Evolutionary conservation across 2,797 vertebrate species (phyloP).

Genomic region (Dicrostonyx torquatus): DNA sequence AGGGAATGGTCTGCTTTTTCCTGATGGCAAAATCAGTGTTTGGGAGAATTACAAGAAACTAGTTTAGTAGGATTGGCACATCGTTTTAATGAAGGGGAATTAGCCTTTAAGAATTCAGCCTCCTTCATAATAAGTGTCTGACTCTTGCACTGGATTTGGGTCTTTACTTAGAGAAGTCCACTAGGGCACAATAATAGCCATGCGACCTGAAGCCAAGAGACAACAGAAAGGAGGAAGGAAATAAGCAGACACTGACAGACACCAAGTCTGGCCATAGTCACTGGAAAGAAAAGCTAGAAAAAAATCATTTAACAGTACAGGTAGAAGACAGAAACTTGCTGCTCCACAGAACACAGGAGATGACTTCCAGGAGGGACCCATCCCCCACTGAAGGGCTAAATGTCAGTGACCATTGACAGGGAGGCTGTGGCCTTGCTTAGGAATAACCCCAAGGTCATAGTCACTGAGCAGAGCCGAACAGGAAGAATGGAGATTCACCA

Average conservation of each 20-base stretch:
- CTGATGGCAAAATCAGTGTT: background rate
- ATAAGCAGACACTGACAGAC: too few species aligned
- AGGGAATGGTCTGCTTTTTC: background rate
- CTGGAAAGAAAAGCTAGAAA: background rate
- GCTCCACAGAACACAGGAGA: background rate
- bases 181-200: fast-evolving
- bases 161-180: background rate
- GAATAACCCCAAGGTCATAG: background rate
- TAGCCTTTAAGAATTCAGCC: background rate
- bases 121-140: fast-evolving
- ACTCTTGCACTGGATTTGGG: background rate
- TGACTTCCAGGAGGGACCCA: background rate
- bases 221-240: background rate
- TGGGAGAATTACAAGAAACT: background rate
- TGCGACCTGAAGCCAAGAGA: fast-evolving
- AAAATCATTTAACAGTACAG: background rate
- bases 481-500: background rate
- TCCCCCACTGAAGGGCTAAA: background rate
- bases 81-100: background rate
- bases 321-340: background rate
- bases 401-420: background rate
- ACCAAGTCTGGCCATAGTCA: fast-evolving
- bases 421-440: background rate
- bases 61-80: background rate
- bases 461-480: background rate